phyloP scores from a whole-genome alignment of 2,113 vertebrate genomes.

The Oreochromis tanganicae region DNA sequence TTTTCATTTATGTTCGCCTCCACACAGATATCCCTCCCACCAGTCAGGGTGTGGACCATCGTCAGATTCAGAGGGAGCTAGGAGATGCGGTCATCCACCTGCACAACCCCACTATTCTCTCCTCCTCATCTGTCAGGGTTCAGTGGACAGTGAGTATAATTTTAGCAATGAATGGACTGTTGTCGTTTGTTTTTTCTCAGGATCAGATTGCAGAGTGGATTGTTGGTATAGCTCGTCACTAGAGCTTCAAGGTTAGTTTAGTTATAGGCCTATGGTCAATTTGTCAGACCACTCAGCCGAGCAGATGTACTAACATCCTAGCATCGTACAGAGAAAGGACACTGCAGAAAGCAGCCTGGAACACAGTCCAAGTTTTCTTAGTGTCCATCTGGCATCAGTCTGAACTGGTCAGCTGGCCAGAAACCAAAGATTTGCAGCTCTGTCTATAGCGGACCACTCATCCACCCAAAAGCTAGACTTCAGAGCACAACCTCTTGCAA shows the following conservation, averaged over 20 bases:
- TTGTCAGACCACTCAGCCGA: constrained; percentile 20
- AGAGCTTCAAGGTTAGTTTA: constrained; percentile 25
- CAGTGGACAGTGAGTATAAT: constrained; percentile 93
- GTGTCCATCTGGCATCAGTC: constrained; percentile 37
- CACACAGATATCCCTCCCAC: constrained; percentile 90
- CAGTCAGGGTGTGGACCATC: constrained; percentile 95
- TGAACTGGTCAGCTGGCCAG: neutral
- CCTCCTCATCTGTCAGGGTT: constrained; percentile 92
- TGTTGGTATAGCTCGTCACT: neutral
- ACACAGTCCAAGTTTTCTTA: constrained; percentile 16
- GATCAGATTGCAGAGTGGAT: neutral
- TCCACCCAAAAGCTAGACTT: neutral
- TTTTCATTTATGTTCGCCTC: neutral
- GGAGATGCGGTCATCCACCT: constrained; percentile 92
- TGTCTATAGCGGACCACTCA: neutral
- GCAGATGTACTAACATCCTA: constrained; percentile 17
- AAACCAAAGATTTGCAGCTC: constrained; percentile 5
- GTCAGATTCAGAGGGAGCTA: constrained; percentile 92
- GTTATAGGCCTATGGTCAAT: constrained; percentile 7
- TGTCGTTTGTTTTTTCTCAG: neutral
- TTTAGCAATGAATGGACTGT: neutral
- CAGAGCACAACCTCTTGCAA: neutral
- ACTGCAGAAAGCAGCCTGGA: constrained; percentile 8
- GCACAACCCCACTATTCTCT: constrained; percentile 95
- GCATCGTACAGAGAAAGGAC: constrained; percentile 5